These are phyloP conservation scores for Gallinago jamesoni DNA, from an alignment of 2,113 vertebrate species.

Conservation along the genomic window DNA sequence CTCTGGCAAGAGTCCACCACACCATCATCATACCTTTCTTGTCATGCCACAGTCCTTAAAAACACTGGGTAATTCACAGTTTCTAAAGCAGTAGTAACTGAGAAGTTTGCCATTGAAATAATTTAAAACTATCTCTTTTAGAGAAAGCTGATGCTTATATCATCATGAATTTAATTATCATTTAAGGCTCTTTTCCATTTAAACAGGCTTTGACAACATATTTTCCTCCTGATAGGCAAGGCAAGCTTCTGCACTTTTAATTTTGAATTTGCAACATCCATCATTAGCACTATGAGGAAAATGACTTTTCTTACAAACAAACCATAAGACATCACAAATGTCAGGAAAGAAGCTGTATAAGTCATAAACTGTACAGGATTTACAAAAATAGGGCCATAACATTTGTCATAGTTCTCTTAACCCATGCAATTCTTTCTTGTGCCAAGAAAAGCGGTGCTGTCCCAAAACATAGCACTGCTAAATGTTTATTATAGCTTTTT, in stretches of 20 bases:
- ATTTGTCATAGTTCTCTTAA: not conserved
- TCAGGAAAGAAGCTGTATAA: not conserved
- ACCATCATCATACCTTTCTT: not conserved
- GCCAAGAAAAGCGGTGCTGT: not conserved
- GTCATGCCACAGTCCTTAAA: rapidly evolving
- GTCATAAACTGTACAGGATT: not conserved
- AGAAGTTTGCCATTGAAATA: not conserved
- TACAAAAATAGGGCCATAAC: not conserved
- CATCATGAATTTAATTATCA: not conserved
- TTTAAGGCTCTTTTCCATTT: not conserved
- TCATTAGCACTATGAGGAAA: not conserved
- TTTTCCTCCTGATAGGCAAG: not conserved
- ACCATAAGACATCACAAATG: not conserved
- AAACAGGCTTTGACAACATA: not conserved
- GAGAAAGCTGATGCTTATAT: not conserved
- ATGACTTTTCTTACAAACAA: not conserved
- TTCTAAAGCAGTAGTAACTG: not conserved
- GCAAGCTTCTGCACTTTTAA: not conserved
- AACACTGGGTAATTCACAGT: not conserved
- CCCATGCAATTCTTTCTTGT: not conserved
- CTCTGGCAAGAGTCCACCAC: not conserved
- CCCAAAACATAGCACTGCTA: not conserved
- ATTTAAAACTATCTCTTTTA: not conserved
- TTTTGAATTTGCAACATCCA: not conserved
- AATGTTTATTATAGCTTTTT: not conserved